Evolutionary conservation across 53 echinoderm and acorn worm genomes (phyloP).

Genomic region (Paelopatides confundens): DNA sequence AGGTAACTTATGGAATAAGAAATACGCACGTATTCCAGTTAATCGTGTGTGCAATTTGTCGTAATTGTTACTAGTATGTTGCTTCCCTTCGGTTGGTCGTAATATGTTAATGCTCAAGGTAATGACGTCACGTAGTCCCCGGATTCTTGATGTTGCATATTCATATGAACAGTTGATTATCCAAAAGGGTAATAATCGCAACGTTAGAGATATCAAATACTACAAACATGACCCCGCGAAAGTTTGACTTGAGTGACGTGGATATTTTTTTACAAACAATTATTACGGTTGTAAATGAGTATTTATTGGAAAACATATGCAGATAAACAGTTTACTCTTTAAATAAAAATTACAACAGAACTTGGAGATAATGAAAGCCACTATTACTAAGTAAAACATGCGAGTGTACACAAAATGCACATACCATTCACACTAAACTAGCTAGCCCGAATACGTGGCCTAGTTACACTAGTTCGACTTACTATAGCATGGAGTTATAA

Average conservation of each 20-base stretch:
- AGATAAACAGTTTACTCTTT: too few species aligned
- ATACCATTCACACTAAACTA: too few species aligned
- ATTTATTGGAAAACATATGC: too few species aligned
- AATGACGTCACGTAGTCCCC: constrained; percentile 28
- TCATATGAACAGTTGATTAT: constrained; percentile 11
- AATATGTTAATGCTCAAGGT: constrained; percentile 34
- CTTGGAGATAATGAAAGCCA: too few species aligned
- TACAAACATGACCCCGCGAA: constrained; percentile 24
- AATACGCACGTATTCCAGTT: constrained; percentile 50
- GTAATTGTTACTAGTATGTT: constrained; percentile 26
- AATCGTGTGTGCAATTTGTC: constrained; percentile 11
- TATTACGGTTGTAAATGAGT: too few species aligned
- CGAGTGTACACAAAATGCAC: too few species aligned
- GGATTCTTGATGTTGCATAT: constrained; percentile 38
- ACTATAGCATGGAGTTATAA: too few species aligned
- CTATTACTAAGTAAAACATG: too few species aligned
- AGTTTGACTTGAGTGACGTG: neutral
- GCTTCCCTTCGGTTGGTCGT: constrained; percentile 9
- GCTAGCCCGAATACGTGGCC: too few species aligned
- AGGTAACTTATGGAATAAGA: constrained; percentile 54
- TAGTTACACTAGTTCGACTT: too few species aligned
- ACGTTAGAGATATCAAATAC: neutral
- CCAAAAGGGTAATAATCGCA: neutral
- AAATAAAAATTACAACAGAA: too few species aligned
- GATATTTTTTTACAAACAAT: too few species aligned